Evolutionary conservation across 2,888 invertebrate species (phyloP), one percentile per base, ranked within the genome.

Genomic region (Diabrotica balteata): DNA sequence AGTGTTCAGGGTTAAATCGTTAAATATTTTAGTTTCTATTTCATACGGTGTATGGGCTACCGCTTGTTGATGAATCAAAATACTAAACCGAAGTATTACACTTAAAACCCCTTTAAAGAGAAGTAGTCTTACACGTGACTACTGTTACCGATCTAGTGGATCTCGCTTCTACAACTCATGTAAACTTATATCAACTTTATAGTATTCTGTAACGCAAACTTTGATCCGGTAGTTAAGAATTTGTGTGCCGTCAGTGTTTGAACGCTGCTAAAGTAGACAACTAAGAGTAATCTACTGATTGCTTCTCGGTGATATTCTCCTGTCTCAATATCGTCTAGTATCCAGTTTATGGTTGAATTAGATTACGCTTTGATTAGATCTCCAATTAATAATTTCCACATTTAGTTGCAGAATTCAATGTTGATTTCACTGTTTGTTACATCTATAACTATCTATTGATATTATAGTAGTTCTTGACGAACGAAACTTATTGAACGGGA

Each of bases 291-390:
- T 60, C 60, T 50, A 8, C 53, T 32, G 63, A 46, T 50, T 49
- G 46, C 17, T 43, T 52, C 53, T 62, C 57, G 32, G 53, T 58
- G 60, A 43, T 66, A 52, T 57, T 66, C 51, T 66, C 60, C 43
- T 50, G n/a, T 58, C 46, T 52, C 46, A 73, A 76, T 74, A 70
- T 72, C 72, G 74, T 76, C 76, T 69, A 75, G 68, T 72, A 68
- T 71, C 73, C 70, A 71, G 70, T 73, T 77, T 77, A 75, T 74
- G 72, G 65, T 73, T 52, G 75, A 76, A 75, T 77, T 75, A 76
- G 77, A 77, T 75, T 76, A 75, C 74, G 69, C 67, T 77, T 76
- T 76, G 75, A 77, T 77, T 76, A 73, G 74, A 69, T 67, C 71
- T 65, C 71, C 70, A 70, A 71, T 72, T 76, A 77, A 76, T 77